Percentiles rank a stretch among this genome's conserved stretches.
phyloP scores from a whole-genome alignment of 2,797 vertebrate genomes.

The Cryptoblepharus egeriae region DNA sequence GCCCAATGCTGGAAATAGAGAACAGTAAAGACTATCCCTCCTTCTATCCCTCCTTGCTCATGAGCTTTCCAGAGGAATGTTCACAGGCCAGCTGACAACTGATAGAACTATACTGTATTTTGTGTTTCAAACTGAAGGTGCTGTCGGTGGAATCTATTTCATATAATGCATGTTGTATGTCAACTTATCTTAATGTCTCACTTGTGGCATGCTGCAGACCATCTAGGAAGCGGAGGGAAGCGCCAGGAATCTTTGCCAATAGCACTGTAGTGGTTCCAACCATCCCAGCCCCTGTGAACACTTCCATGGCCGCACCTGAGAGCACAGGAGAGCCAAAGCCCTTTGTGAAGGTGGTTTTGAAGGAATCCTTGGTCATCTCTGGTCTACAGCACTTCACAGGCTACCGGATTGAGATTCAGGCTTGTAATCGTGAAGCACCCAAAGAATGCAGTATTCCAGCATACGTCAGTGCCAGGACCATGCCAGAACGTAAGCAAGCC shows the following conservation, averaged over 20 bases:
- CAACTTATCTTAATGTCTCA: neutral
- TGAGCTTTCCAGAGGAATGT: no score
- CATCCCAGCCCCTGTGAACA: constrained; percentile 63
- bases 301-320: constrained; percentile 69
- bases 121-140: no score
- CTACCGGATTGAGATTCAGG: constrained; percentile 96
- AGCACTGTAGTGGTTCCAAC: constrained; percentile 77
- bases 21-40: no score
- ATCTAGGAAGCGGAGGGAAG: constrained; percentile 81
- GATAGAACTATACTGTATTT: no score
- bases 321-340: constrained; percentile 72
- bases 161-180: no score
- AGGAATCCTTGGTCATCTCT: constrained; percentile 91
- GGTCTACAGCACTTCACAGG: constrained; percentile 93
- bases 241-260: constrained; percentile 85
- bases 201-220: constrained; percentile 74
- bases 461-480: constrained; percentile 92
- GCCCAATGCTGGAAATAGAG: no score
- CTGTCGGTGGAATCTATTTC: no score
- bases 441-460: constrained; percentile 88
- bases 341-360: constrained; percentile 81
- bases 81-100: no score
- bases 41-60: no score
- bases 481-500: constrained; percentile 87
- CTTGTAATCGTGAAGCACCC: constrained; percentile 87